Evolutionary conservation across 2,888 invertebrate genomes (phyloP), one percentile per base, ranked within the genome.

Genomic region (Nephrotoma flavescens): DNA sequence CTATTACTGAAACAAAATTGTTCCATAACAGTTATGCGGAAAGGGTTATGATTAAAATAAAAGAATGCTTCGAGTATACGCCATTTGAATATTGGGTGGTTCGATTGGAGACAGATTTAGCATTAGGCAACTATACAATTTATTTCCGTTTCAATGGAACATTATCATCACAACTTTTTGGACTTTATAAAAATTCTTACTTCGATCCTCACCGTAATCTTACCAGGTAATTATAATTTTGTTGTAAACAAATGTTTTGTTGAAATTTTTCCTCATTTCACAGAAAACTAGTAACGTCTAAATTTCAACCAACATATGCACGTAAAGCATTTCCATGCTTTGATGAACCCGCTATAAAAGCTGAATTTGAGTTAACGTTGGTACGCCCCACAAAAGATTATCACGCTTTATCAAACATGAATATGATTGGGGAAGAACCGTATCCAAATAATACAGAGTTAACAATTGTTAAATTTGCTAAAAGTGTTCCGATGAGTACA

Each of bases 301-400:
- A 99, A 92, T 98, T 99, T 90, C 97, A 99, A 90, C 98, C 98
- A 0, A 98, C 98, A 0, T 97, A 97, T 91, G 98, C 99, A 0
- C 94, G 99, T 42, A 94, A 95, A 91, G 96, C 98, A 0, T 98
- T 97, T 91, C 99, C 99, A 0, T 98, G 98, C 90, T 97, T 99
- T 90, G 99, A 99, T 91, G 98, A 98, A 90, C 99, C 97, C 0
- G 94, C 95, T 86, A 95, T 97, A 90, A 98, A 98, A 92, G 97
- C 98, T 0, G 94, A 94, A 87, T 98, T 95, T 92, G 94, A 94
- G 31, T 94, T 98, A 4, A 95, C 95, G 42, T 91, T 98, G 6
- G 94, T 96, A 41, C 95, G 95, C 89, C 96, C 97, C 0, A 91
- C 92, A 3, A 93, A 93, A 7, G 91, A 92, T 11, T 96, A 97